Conservation (phyloP, 2,888 invertebrate species). For the Tetropium fuscum region DNA sequence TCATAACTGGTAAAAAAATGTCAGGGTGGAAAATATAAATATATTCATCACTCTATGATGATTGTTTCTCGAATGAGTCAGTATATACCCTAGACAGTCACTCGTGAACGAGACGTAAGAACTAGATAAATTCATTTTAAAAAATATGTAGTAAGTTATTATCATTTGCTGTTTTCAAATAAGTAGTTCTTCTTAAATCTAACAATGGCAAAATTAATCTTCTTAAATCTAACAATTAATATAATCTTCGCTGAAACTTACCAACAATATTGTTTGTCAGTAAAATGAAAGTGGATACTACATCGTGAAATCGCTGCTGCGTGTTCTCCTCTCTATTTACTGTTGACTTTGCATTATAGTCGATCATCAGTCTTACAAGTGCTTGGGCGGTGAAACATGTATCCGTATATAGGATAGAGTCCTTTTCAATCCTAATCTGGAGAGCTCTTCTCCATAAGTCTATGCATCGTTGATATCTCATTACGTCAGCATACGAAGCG, state of each 20-base stretch:
- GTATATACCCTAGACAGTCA: too few species aligned
- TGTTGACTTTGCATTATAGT: slow-evolving; percentile 73
- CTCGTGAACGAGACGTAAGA: too few species aligned
- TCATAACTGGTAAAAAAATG: too few species aligned
- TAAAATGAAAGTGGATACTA: slow-evolving; percentile 76
- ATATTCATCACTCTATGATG: too few species aligned
- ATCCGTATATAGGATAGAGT: slow-evolving; percentile 82
- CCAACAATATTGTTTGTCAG: slow-evolving; percentile 74
- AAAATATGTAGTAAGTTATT: too few species aligned
- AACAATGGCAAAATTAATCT: too few species aligned
- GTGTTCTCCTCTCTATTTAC: slow-evolving; percentile 68
- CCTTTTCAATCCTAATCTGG: slow-evolving; percentile 82
- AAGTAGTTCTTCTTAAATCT: too few species aligned
- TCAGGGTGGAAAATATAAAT: too few species aligned
- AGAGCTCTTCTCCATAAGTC: slow-evolving; percentile 89
- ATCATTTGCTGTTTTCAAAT: too few species aligned
- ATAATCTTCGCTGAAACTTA: slow-evolving; percentile 28
- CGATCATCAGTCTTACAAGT: slow-evolving; percentile 85
- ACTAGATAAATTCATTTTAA: too few species aligned
- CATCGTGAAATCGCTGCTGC: slow-evolving; percentile 76
- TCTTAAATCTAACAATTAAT: neutral
- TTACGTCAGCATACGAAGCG: slow-evolving; percentile 78
- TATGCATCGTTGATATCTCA: slow-evolving; percentile 85
- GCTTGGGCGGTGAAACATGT: slow-evolving; percentile 90
- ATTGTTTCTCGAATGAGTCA: too few species aligned